phyloP scores from a whole-genome alignment of 1,140 invertebrate genomes.

The Campodea augens region DNA sequence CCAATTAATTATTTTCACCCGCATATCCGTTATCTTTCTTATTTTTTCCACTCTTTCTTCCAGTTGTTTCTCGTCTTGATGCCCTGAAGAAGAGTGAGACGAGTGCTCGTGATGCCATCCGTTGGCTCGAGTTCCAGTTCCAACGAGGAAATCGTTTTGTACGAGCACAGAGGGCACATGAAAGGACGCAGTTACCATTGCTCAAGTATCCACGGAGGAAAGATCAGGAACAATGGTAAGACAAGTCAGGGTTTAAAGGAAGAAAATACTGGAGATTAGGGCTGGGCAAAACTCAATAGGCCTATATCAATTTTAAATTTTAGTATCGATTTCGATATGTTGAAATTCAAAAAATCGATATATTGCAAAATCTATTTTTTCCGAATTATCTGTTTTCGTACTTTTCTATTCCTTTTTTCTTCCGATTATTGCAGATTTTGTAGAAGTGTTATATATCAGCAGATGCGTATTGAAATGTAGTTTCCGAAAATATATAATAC shows the following conservation, averaged over 20 bases:
- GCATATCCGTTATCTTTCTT: not conserved
- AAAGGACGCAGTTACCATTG: conserved; percentile 46
- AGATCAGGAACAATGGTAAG: conserved; percentile 41
- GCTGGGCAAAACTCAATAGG: too few relatives aligned
- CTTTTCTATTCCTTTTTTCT: too few relatives aligned
- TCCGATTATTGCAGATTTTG: too few relatives aligned
- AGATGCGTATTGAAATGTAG: too few relatives aligned
- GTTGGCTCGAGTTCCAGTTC: conserved; percentile 75
- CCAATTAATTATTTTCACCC: not conserved
- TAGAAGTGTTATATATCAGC: too few relatives aligned
- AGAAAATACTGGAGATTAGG: not conserved
- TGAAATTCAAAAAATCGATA: too few relatives aligned
- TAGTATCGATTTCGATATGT: too few relatives aligned
- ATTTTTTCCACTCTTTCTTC: conserved; percentile 18
- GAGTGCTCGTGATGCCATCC: conserved; percentile 66
- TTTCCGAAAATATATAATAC: too few relatives aligned
- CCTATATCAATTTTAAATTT: too few relatives aligned
- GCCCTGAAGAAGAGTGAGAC: conserved; percentile 57
- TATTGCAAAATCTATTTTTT: not conserved
- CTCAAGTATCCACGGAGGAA: conserved; percentile 48
- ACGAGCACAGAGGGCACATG: conserved; percentile 56
- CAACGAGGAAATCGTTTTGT: conserved; percentile 63
- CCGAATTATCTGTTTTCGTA: not conserved
- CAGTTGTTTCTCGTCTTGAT: conserved; percentile 71
- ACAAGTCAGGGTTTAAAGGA: not conserved